Base-by-base conservation (phyloP, 2,113 vertebrate species). In the Triplophysa rosa region DNA sequence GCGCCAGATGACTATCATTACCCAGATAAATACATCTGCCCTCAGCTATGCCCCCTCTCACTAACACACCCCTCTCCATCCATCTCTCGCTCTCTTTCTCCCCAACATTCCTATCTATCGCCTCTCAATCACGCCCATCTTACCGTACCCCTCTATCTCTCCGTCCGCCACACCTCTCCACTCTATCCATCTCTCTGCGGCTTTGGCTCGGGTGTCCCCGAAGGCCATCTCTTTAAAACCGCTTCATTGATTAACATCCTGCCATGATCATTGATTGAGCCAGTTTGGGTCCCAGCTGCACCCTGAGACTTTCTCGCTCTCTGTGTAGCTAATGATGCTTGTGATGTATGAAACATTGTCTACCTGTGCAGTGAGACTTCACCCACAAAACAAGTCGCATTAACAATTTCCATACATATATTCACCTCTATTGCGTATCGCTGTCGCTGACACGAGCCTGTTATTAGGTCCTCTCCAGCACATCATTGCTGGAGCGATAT, bases 21-120 rank as follows among this genome's bases (percentile, higher is more conserved):
- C 86, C 91, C 86, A 90, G 91, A 88, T 82, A 83, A 89, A 91
- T 84, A 87, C 89, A 88, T 91, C 92, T 90, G 91, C 89, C 88
- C 87, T 88, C 87, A 84, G 83, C 79, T 88, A 83, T 79, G 67
- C 68, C 84, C 84, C 76, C 80, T 76, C 83, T 61, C 86, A 72
- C 81, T 17, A 54, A 40, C 73, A 68, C 67, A 49, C 66, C 42
- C 72, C 79, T 71, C 68, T 54, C 42, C 82, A 74, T 86, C 70
- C 52, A 76, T 70, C 40, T 71, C 59, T 56, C 19, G 40, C 56
- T 62, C 33, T 2, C 59, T 23, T 45, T 68, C 49, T 61, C 64
- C 58, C 78, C 56, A 62, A 26, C 61, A 66, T 80, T 66, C 59
- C 80, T 33, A 40, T 26, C 64, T 63, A 54, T 45, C 58, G 71